A percentile compares a stretch with the other conserved stretches of the same genome.
These are phyloP conservation scores for Noctua janthina DNA, from an alignment of 2,888 invertebrate genomes.

Conservation along the genomic window DNA sequence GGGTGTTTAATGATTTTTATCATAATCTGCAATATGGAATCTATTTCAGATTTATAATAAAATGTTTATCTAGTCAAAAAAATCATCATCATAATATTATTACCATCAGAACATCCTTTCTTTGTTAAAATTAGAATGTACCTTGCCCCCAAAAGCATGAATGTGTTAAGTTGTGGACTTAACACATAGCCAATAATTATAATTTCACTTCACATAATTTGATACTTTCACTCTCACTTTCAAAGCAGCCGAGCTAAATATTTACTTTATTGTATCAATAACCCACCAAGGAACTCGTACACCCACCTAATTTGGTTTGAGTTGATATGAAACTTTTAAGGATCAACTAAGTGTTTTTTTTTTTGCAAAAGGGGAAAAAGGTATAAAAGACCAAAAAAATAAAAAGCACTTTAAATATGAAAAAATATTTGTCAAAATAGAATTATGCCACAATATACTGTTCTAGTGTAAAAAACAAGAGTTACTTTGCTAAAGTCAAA, in stretches of 20 bases:
- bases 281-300: neutral
- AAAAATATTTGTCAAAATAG: neutral
- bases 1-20: neutral
- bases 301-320: neutral
- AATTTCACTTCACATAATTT: neutral
- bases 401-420: neutral
- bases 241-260: neutral
- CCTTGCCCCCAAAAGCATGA: too few species aligned
- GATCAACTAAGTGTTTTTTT: neutral
- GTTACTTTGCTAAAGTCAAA: neutral
- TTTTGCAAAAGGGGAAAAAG: neutral
- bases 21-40: neutral
- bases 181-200: neutral
- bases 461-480: neutral
- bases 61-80: neutral
- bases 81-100: neutral
- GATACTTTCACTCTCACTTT: neutral
- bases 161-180: neutral
- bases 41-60: neutral
- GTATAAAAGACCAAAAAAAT: neutral
- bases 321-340: neutral
- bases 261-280: conserved; percentile 14
- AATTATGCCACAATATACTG: neutral
- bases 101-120: neutral
- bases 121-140: neutral